These are phyloP conservation scores for Chloropsis hardwickii DNA, from an alignment of 2,113 vertebrate genomes.

Conservation along the genomic window DNA sequence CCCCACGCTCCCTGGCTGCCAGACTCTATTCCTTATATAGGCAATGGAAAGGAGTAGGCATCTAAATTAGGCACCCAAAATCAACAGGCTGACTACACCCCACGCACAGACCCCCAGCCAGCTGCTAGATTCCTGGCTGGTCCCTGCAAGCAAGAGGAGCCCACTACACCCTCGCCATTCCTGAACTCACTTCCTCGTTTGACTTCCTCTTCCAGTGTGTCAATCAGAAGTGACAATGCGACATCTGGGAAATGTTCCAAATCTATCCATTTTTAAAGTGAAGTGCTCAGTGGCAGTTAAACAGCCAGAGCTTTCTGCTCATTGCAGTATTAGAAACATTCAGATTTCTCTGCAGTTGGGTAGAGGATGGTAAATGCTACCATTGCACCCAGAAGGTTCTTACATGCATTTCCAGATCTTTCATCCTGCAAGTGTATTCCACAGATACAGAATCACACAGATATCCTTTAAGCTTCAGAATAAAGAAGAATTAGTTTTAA, in stretches of 20 bases:
- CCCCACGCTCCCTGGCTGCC: conserved; percentile 24
- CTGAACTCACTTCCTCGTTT: neutral
- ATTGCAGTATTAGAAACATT: neutral
- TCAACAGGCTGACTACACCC: conserved; percentile 28
- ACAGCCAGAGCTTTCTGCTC: conserved; percentile 3
- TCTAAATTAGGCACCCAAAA: conserved; percentile 22
- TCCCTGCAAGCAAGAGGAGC: neutral
- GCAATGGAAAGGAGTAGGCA: conserved; percentile 15
- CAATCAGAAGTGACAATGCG: conserved; percentile 47
- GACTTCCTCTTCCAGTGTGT: conserved; percentile 52
- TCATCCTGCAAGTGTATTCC: neutral
- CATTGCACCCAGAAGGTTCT: neutral
- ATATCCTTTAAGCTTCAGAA: neutral
- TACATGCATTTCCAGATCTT: neutral
- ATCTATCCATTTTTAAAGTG: neutral
- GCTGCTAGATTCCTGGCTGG: conserved; percentile 8
- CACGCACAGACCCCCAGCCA: conserved; percentile 19
- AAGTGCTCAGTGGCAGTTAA: neutral
- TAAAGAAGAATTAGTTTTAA: neutral
- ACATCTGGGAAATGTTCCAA: conserved; percentile 43
- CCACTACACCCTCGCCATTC: neutral
- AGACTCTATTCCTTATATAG: conserved; percentile 56
- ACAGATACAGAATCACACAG: neutral
- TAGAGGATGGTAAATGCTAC: neutral
- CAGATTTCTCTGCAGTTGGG: neutral